Evolutionary conservation across 2,113 vertebrate genomes (phyloP).

Genomic region (Malaclemys terrapin): DNA sequence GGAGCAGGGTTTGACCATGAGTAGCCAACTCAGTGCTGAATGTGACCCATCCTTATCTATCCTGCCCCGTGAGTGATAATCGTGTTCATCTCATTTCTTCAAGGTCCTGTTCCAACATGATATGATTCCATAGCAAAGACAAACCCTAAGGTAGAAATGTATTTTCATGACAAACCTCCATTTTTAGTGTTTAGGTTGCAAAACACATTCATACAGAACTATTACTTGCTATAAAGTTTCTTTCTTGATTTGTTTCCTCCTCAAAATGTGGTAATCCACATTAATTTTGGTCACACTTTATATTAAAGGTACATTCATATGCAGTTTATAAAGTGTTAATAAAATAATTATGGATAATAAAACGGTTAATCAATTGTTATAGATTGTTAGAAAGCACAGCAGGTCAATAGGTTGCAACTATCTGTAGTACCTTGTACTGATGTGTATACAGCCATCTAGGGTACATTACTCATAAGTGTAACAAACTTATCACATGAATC

Average conservation of each 20-base stretch:
- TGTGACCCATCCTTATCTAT: neutral
- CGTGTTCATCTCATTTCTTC: conserved; percentile 47
- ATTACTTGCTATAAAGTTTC: neutral
- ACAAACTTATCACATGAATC: neutral
- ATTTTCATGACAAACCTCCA: conserved; percentile 55
- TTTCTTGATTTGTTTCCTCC: neutral
- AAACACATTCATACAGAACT: conserved; percentile 22
- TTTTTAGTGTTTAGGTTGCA: conserved; percentile 58
- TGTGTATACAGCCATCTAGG: neutral
- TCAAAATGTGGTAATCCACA: neutral
- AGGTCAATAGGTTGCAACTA: neutral
- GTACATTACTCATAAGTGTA: neutral
- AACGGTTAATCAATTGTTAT: neutral
- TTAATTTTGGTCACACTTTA: neutral
- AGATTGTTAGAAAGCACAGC: neutral
- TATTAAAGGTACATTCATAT: neutral
- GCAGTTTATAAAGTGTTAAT: neutral
- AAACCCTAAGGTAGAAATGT: conserved; percentile 61
- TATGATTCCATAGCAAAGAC: neutral
- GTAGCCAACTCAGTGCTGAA: accelerated
- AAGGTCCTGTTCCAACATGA: neutral
- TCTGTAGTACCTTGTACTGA: neutral
- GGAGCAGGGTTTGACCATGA: neutral
- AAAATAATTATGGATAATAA: neutral
- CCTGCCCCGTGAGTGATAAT: conserved; percentile 57